phyloP scores from a whole-genome alignment of 2,888 invertebrate species.

The Allophyes oxyacanthae region DNA sequence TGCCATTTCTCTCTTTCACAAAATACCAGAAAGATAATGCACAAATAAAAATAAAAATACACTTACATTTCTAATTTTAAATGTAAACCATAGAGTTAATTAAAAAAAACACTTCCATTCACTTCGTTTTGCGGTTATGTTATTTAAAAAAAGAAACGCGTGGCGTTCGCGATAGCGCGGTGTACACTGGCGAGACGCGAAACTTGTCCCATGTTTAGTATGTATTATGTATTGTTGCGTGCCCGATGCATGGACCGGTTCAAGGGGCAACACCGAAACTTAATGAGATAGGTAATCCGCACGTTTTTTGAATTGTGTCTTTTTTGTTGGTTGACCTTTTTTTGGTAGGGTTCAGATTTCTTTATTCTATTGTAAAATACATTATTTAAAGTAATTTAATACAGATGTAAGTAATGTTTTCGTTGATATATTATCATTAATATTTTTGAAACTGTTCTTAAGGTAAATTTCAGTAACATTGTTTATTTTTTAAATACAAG shows the following conservation, averaged over 20 bases:
- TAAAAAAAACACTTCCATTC: background rate
- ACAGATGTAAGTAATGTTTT: too few relatives aligned
- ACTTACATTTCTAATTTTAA: slow-evolving; percentile 29
- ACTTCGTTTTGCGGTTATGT: slow-evolving; percentile 1
- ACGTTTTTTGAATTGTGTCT: background rate
- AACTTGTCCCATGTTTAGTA: slow-evolving; percentile 8
- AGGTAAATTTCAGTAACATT: too few relatives aligned
- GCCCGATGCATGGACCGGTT: slow-evolving; percentile 1
- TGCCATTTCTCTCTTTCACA: too few relatives aligned
- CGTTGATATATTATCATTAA: too few relatives aligned
- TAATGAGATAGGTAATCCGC: background rate
- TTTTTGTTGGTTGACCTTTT: background rate
- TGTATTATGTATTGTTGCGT: background rate
- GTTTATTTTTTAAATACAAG: too few relatives aligned
- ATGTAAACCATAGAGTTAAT: background rate
- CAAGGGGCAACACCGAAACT: background rate
- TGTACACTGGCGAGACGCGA: background rate
- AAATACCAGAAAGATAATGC: background rate
- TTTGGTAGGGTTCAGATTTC: too few relatives aligned
- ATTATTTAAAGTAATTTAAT: too few relatives aligned
- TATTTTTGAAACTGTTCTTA: too few relatives aligned
- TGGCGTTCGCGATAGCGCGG: slow-evolving; percentile 7
- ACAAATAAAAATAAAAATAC: background rate
- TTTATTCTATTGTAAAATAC: too few relatives aligned
- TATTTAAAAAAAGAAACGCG: background rate